Base-by-base conservation (phyloP, 2,888 invertebrate species). In the Lamellibrachia satsuma region DNA sequence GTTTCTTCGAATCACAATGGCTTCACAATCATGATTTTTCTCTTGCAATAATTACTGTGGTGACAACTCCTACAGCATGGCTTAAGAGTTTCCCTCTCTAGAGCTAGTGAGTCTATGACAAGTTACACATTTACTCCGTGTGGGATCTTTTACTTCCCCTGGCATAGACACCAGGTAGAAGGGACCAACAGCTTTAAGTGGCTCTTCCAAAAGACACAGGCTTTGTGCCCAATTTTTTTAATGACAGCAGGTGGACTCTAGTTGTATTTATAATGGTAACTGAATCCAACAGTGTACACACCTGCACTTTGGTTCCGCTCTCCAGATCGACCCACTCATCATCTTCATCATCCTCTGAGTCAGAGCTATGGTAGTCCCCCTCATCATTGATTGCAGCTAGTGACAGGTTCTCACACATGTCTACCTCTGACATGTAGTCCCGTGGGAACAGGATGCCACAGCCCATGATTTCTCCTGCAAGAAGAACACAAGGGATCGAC, bases 361-460 rank as follows among this genome's bases (percentile, higher is more conserved):
- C 96, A 60, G 95, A 95, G 11, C 93, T 93, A 22, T 52, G 95
- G 55, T 95, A 94, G n/a, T 96, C 96, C 60, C 94, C 94, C 7
- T 94, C 93, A 51, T 95, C 95, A 39, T 94, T 94, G 60, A 92
- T 94, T 90, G 93, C 93, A 90, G 93, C 94, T 39, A 92, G 93
- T 60, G 95, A 75, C 11, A 39, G 95, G 92, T 96, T 93, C 11
- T 93, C 93, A 92, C 60, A 91, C 60, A 91, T 90, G 91, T 93
- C 93, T 75, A 15, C 75, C 75, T 96, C 96, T 22, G 95, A 95
- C 93, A 95, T 95, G 93, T 96, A 96, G 93, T 96, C 96, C 22
- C 96, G 95, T 1, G 97, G 97, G 94, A 97, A 97, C 93, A 97
- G 95, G 92, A 97, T 97, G 57, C 97, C 97, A 96, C 97, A 97